These are phyloP conservation scores for Myocastor coypus DNA, from an alignment of 2,113 vertebrate genomes.

Conservation along the genomic window DNA sequence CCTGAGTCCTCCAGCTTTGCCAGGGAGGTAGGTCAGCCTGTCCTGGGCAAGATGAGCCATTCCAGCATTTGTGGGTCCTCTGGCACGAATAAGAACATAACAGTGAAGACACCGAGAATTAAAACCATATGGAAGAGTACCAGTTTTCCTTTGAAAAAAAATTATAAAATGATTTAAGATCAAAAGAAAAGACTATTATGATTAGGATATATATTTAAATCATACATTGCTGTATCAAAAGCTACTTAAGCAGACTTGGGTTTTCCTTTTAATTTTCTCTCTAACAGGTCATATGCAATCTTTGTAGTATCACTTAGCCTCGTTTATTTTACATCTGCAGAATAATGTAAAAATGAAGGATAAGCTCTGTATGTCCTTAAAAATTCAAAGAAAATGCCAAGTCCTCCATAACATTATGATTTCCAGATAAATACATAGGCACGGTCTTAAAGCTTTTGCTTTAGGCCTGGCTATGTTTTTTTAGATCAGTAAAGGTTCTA, in stretches of 20 bases:
- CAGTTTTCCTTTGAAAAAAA: background rate
- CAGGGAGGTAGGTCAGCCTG: background rate
- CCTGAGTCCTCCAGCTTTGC: background rate
- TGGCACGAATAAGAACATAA: background rate
- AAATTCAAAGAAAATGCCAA: background rate
- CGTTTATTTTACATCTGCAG: background rate
- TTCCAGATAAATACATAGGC: background rate
- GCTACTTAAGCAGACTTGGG: background rate
- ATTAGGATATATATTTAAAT: background rate
- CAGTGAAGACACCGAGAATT: background rate
- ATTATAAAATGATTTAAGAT: background rate
- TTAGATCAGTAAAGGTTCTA: background rate
- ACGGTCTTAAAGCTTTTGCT: background rate
- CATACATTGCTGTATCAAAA: background rate
- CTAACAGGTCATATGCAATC: background rate
- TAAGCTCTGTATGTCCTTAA: background rate
- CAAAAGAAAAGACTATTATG: background rate
- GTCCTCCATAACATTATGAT: background rate
- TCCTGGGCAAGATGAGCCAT: background rate
- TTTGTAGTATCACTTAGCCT: background rate
- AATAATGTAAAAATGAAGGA: conserved; percentile 28
- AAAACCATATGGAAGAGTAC: background rate
- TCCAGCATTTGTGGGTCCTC: background rate
- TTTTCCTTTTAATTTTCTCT: conserved; percentile 27
- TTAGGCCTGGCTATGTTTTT: background rate